Conservation (phyloP, 2,888 invertebrate genomes). For the Ommatoiulus sabulosus region DNA sequence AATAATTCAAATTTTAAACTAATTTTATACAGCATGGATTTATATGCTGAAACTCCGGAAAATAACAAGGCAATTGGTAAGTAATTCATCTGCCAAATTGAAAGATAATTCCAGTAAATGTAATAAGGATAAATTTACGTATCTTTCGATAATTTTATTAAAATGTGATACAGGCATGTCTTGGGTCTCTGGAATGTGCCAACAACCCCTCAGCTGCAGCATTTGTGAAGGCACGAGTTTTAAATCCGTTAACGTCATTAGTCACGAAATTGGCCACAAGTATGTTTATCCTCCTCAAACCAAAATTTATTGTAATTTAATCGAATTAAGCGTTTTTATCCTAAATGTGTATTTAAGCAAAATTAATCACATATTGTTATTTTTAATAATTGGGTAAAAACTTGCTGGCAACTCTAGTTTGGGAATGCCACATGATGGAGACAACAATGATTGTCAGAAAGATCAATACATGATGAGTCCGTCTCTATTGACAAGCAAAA, state of each 20-base stretch:
- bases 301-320: background rate
- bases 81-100: background rate
- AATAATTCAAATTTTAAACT: constrained; percentile 11
- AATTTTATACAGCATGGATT: constrained; percentile 26
- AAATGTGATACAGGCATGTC: constrained; percentile 64
- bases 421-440: constrained; percentile 68
- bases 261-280: constrained; percentile 68
- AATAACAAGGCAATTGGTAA: constrained; percentile 46
- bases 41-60: constrained; percentile 41
- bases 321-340: no score
- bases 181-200: constrained; percentile 68
- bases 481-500: constrained; percentile 66
- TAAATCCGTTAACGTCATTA: constrained; percentile 67
- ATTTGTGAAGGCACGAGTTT: constrained; percentile 67
- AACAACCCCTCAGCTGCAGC: constrained; percentile 66
- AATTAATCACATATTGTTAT: background rate
- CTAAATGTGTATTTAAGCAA: background rate
- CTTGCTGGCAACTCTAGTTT: constrained; percentile 62
- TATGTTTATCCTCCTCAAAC: constrained; percentile 59
- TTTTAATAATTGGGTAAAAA: background rate
- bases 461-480: constrained; percentile 66
- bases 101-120: no score
- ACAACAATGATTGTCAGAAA: constrained; percentile 64
- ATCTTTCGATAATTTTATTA: background rate
- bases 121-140: no score